Evolutionary conservation across 1,140 invertebrate genomes (phyloP), one percentile per base, ranked within the genome.

Genomic region (Caerostris extrusa): DNA sequence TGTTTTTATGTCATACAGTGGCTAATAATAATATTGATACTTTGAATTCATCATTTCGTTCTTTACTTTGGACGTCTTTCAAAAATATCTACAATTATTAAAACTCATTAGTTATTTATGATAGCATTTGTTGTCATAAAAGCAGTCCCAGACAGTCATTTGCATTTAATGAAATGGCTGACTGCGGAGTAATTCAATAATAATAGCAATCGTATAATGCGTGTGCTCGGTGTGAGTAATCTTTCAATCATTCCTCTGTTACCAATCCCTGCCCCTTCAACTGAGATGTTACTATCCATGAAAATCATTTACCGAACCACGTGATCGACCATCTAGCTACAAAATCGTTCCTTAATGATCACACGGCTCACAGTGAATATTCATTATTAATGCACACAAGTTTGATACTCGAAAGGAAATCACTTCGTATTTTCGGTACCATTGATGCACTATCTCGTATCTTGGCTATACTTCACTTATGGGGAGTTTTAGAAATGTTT

Each of bases 121-220:
- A 34, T 34, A 34, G 2, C 34, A 34, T 34, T 34, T 34, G 34
- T 34, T 34, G 34, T 34, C 34, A 34, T 34, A 34, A 34, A 17
- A 53, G 86, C 61, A 50, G 19, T 64, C 12, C 12, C 8, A 64
- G 10, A 88, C 19, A 55, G 50, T 67, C 7, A 88, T 88, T 88
- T 88, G 56, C 34, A 64, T 88, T 64, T 50, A 88, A 88, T 88
- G 86, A 88, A 88, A 88, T 64, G 17, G 86, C 50, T n/a, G 50
- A 67, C 34, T 64, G 86, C 5, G 19, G 12, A 88, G 86, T 88
- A 88, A 64, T 88, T 88, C 86, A 88, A 88, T 88, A 88, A 88
- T 88, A 88, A 88, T 19, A 64, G 86, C 50, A 61, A 88, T 88
- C 86, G 60, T 64, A 53, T 55, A 61, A 64, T 64, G 60, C 17